Base-by-base conservation (phyloP, 2,888 invertebrate species). In the Hypolimnas misippus region DNA sequence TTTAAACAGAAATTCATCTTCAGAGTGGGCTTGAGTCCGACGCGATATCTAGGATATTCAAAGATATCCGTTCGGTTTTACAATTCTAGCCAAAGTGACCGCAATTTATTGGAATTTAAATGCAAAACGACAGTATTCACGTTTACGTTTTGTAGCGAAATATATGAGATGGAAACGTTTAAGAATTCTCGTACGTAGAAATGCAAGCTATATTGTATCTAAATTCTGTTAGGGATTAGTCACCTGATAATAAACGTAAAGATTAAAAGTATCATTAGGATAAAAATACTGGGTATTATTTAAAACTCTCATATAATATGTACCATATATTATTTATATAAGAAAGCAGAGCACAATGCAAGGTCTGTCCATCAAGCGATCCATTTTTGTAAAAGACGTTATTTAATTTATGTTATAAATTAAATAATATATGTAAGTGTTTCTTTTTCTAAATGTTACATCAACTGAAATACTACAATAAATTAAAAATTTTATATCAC, bases 101-200 rank as follows among this genome's bases (percentile, higher is more conserved):
- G 31, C 60, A 61, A 63, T 66, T 60, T 66, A 61, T 63, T 50
- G 57, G 31, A 60, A 44, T 57, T 57, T 54, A 44, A 61, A 60
- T 61, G 50, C 46, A 49, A 60, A 29, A 54, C 54, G 50, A 57
- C 62, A 42, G 57, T 56, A 52, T 63, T 35, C 38, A 60, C 2
- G 33, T n/a, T n/a, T n/a, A 25, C 44, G 44, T 44, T 29, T 29
- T 49, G 25, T 10, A 8, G 49, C 25, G 49, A 29, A 29, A 49
- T 25, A n/a, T 49, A 8, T 29, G 6, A 49, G 29, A 17, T 46
- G 46, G 1, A n/a, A 29, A 14, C 12, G 25, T 29, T 6, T 49
- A 1, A 14, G n/a, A 49, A 25, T 29, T 49, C 14, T 12, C 21
- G 6, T 29, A 49, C 29, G 49, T 12, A 16, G 7, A 7, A 7